These are phyloP conservation scores for Xiphophorus hellerii DNA, from an alignment of 2,113 vertebrate genomes.

Conservation along the genomic window DNA sequence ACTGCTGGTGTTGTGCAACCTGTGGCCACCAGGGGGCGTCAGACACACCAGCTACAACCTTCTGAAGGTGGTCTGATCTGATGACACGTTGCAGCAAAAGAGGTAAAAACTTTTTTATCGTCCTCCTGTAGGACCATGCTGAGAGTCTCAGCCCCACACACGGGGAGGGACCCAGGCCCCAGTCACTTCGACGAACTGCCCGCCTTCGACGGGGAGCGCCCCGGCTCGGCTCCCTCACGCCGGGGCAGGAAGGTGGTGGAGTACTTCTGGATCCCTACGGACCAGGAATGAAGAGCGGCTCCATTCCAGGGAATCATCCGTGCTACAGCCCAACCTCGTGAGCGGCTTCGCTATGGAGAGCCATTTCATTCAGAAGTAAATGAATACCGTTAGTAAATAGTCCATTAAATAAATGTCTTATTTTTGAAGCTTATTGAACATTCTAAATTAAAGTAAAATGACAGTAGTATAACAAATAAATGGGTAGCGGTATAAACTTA, in stretches of 20 bases:
- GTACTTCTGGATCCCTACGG: conserved; percentile 73
- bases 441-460: too few relatives aligned
- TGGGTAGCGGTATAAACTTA: too few relatives aligned
- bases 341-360: not conserved
- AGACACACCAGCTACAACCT: not conserved
- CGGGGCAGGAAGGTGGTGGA: conserved; percentile 62
- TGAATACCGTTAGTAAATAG: too few relatives aligned
- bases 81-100: not conserved
- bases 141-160: conserved; percentile 66
- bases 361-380: too few relatives aligned
- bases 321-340: not conserved
- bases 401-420: too few relatives aligned
- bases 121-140: conserved; percentile 63
- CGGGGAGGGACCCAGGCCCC: conserved; percentile 43
- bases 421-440: too few relatives aligned
- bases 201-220: conserved; percentile 51
- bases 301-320: not conserved
- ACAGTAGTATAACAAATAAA: too few relatives aligned
- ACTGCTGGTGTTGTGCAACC: too few relatives aligned
- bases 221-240: conserved; percentile 1
- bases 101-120: not conserved
- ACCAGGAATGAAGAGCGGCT: conserved; percentile 47
- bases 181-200: conserved; percentile 76
- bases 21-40: not conserved
- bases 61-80: not conserved